phyloP scores from a whole-genome alignment of 2,888 invertebrate genomes.

The Melanotus villosus region DNA sequence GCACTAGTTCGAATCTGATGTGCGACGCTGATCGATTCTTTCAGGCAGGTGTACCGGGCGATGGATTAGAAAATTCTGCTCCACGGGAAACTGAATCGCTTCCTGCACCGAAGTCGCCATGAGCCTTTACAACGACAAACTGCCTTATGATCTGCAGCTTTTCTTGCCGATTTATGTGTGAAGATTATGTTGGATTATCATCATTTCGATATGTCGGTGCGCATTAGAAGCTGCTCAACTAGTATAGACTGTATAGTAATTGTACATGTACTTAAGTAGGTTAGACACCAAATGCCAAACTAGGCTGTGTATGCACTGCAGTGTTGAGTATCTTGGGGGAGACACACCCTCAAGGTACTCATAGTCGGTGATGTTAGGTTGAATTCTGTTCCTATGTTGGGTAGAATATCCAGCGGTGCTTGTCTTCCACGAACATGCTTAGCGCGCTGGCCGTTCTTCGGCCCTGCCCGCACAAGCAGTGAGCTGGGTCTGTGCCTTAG shows the following conservation, averaged over 20 bases:
- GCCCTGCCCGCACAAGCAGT: constrained; percentile 64
- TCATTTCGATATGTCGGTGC: constrained; percentile 61
- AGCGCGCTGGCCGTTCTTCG: constrained; percentile 50
- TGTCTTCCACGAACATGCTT: constrained; percentile 68
- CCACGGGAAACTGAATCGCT: constrained; percentile 61
- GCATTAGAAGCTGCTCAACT: constrained; percentile 67
- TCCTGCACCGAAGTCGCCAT: constrained; percentile 63
- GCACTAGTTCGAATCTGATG: constrained; percentile 65
- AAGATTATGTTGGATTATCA: constrained; percentile 64
- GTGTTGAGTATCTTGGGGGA: constrained; percentile 51
- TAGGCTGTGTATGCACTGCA: constrained; percentile 58
- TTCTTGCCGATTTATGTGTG: constrained; percentile 66
- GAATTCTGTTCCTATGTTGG: constrained; percentile 68
- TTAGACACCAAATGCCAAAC: constrained; percentile 50
- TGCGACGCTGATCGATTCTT: constrained; percentile 75
- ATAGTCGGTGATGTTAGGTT: constrained; percentile 58
- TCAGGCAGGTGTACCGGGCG: constrained; percentile 74
- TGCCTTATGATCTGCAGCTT: constrained; percentile 65
- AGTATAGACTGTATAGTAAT: constrained; percentile 60
- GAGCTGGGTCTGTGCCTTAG: constrained; percentile 70
- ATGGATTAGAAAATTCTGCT: constrained; percentile 69
- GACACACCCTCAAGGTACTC: constrained; percentile 51
- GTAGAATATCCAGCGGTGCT: constrained; percentile 68
- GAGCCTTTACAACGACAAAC: constrained; percentile 61
- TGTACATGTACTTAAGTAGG: constrained; percentile 45